A percentile compares a stretch with the other conserved stretches of the same genome.
Conservation (phyloP, 2,797 vertebrate genomes). For the Premnoplex brunnescens region DNA sequence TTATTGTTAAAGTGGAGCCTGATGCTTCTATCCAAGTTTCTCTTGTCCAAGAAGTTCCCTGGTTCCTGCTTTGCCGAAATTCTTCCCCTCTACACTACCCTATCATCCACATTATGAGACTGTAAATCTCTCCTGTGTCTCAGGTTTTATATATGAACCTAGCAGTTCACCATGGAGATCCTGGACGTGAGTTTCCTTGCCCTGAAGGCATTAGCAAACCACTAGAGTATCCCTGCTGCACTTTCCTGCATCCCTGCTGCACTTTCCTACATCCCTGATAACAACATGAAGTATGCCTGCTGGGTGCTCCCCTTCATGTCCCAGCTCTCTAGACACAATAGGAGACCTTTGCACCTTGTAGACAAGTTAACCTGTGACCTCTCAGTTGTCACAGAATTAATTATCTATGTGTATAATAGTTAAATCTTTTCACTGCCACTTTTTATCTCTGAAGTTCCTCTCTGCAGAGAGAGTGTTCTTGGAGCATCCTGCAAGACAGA, state of each 20-base stretch:
- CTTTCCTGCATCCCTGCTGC: not conserved
- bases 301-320: not conserved
- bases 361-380: not conserved
- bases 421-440: not conserved
- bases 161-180: not conserved
- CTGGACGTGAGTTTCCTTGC: not conserved
- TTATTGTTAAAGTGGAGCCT: not conserved
- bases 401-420: not conserved
- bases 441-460: not conserved
- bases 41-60: not conserved
- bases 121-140: not conserved
- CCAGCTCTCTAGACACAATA: not conserved
- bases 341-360: not conserved
- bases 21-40: not conserved
- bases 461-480: not conserved
- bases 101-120: not conserved
- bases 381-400: not conserved
- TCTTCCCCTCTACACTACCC: not conserved
- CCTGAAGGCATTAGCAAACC: not conserved
- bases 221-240: not conserved
- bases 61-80: not conserved
- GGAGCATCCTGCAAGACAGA: not conserved
- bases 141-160: not conserved
- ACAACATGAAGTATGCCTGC: fast-evolving
- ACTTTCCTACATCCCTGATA: not conserved